Percentiles rank a stretch among this genome's conserved stretches.
Conservation (phyloP, 2,888 invertebrate species). For the Noctua janthina region DNA sequence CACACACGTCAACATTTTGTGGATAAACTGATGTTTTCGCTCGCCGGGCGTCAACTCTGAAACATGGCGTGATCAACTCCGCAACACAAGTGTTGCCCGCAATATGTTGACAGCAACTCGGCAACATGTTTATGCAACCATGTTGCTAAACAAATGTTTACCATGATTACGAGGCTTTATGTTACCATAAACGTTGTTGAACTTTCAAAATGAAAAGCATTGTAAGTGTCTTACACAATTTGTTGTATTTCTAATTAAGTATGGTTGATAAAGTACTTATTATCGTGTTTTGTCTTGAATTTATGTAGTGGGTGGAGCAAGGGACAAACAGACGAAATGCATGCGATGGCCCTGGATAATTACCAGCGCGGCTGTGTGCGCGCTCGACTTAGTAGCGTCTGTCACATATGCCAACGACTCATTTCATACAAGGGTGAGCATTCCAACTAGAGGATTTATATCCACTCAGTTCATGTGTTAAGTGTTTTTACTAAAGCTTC, state of each 20-base stretch:
- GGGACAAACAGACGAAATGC: conserved; percentile 72
- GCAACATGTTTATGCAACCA: too few species aligned
- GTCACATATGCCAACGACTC: conserved; percentile 82
- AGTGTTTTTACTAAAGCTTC: neutral
- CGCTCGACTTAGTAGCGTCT: conserved; percentile 77
- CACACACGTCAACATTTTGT: too few species aligned
- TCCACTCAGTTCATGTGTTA: neutral
- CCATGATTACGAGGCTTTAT: too few species aligned
- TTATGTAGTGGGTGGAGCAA: conserved; percentile 77
- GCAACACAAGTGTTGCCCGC: too few species aligned
- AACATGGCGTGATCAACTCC: too few species aligned
- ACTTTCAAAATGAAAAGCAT: neutral
- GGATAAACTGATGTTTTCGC: too few species aligned
- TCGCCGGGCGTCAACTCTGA: too few species aligned
- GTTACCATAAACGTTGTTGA: neutral
- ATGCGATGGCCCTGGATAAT: conserved; percentile 83
- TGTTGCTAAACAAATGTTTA: too few species aligned
- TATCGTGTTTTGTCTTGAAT: neutral
- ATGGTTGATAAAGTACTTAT: neutral
- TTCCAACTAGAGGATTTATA: neutral
- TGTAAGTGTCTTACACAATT: neutral
- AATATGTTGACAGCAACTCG: too few species aligned
- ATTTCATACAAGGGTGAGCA: conserved; percentile 81
- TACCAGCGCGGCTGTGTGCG: conserved; percentile 72
- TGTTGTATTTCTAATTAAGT: neutral